A percentile compares a stretch with the other conserved stretches of the same genome.
Evolutionary conservation across 2,888 invertebrate genomes (phyloP).

Genomic region (Lutraria lutraria): DNA sequence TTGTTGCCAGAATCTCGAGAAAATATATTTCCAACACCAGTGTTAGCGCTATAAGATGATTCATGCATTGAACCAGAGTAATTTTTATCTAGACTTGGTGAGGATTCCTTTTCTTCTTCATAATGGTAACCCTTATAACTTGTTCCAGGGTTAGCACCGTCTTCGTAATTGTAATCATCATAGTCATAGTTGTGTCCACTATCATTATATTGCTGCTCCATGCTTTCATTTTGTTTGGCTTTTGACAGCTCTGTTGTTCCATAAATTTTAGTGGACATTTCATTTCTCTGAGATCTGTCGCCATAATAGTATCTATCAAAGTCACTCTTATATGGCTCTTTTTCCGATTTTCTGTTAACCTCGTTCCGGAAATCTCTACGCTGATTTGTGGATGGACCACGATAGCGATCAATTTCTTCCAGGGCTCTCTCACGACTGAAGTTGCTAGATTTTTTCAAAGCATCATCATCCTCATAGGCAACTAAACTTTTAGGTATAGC

Average conservation of each 20-base stretch:
- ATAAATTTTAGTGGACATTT: slow-evolving; percentile 28
- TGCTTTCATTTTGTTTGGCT: neutral
- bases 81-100: neutral
- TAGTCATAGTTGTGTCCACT: neutral
- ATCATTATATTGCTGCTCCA: neutral
- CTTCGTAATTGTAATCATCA: neutral
- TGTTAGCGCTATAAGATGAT: neutral
- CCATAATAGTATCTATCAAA: slow-evolving; percentile 51
- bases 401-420: slow-evolving; percentile 58
- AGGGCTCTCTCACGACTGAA: slow-evolving; percentile 50
- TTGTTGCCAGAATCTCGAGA: neutral
- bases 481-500: slow-evolving; percentile 30
- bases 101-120: neutral
- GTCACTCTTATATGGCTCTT: slow-evolving; percentile 47
- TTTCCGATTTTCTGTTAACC: slow-evolving; percentile 7
- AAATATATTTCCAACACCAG: neutral
- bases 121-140: slow-evolving; percentile 6
- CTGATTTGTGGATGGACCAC: slow-evolving; percentile 13
- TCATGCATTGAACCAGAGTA: neutral
- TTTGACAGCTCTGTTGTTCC: neutral
- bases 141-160: neutral
- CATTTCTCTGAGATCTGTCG: slow-evolving; percentile 39
- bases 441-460: slow-evolving; percentile 3
- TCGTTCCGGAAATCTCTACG: slow-evolving; percentile 1
- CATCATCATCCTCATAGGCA: slow-evolving; percentile 39